Base-by-base conservation (phyloP, 23 tunicate genomes). In the Styela plicata region DNA sequence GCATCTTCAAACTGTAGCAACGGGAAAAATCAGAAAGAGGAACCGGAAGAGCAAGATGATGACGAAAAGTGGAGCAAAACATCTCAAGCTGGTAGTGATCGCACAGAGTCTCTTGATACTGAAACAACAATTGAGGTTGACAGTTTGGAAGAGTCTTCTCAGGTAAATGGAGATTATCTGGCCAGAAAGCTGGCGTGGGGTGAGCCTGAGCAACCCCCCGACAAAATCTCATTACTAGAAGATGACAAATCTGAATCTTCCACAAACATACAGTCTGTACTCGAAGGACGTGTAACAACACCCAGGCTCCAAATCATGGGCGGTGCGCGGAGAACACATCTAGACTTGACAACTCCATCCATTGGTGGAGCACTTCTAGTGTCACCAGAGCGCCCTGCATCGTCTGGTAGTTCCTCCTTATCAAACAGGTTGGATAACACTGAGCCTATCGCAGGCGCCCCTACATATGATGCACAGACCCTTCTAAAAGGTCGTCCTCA, bases 261-360 rank as follows among this genome's bases (percentile, higher is more conserved):
- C 21, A 22, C 36, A 24, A 26, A 76, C 28, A 22, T 24, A 36
- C 31, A 25, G 32, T 71, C 69, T 52, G 25, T 52, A 5, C 29
- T 69, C 44, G 91, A 87, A 83, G 98, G 98, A 69, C 71, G 98
- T 29, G 31, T 93, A 13, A 85, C 98, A 23, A 93, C 98, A 37
- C 98, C 98, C 2, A 84, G 90, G 63, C 44, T 93, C 2, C 79
- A 88, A 24, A 32, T 76, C 25, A 36, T 93, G n/a, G 98, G 98
- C 31, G 98, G 98, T 66, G 92, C 87, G 22, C 64, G 84, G 37
- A 83, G 98, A 5, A 88, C 89, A 1, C 98, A 93, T 74, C 93
- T 88, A 80, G 98, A 93, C 61, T 36, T 93, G 13, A 93, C 98
- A 36, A 93, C 98, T 1, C 98, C 98, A 1, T 32, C 85, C 57